Percentiles rank a stretch among this genome's conserved stretches.
Conservation (phyloP, 2,113 vertebrate species). For the Xenopus laevis region DNA sequence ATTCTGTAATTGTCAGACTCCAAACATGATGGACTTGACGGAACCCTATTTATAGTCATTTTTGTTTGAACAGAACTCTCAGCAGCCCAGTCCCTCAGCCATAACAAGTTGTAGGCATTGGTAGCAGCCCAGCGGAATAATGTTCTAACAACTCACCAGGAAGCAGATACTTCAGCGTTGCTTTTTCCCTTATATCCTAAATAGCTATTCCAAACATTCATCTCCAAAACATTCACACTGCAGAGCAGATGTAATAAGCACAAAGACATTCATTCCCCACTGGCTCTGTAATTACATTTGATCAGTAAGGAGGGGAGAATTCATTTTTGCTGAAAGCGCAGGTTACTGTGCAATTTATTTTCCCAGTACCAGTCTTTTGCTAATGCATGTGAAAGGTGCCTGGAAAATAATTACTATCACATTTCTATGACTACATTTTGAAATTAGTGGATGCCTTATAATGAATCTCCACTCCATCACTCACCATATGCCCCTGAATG, state of each 20-base stretch:
- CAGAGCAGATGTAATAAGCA: constrained; percentile 22
- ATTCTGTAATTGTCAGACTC: too few relatives aligned
- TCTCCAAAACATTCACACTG: constrained; percentile 36
- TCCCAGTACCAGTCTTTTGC: constrained; percentile 13
- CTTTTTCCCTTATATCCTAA: not conserved
- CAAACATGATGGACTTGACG: too few relatives aligned
- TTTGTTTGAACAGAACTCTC: too few relatives aligned
- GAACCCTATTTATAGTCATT: too few relatives aligned
- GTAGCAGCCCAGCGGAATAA: not conserved
- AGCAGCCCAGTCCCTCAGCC: too few relatives aligned
- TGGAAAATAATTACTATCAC: constrained; percentile 12
- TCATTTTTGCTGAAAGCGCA: constrained; percentile 14
- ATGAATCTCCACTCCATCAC: not conserved
- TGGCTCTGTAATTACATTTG: constrained; percentile 18
- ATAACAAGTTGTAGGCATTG: too few relatives aligned
- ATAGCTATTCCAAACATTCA: constrained; percentile 27
- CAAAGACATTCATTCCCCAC: constrained; percentile 13
- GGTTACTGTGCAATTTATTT: constrained; percentile 16
- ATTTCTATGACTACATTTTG: not conserved
- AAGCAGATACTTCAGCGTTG: not conserved
- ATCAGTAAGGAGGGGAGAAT: constrained; percentile 15
- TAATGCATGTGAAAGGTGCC: constrained; percentile 3
- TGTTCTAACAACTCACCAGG: not conserved
- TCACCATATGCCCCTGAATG: not conserved
- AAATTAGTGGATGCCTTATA: constrained; percentile 10